Evolutionary conservation across 2,888 invertebrate species (phyloP).

Genomic region (Scaptomyza parva): DNA sequence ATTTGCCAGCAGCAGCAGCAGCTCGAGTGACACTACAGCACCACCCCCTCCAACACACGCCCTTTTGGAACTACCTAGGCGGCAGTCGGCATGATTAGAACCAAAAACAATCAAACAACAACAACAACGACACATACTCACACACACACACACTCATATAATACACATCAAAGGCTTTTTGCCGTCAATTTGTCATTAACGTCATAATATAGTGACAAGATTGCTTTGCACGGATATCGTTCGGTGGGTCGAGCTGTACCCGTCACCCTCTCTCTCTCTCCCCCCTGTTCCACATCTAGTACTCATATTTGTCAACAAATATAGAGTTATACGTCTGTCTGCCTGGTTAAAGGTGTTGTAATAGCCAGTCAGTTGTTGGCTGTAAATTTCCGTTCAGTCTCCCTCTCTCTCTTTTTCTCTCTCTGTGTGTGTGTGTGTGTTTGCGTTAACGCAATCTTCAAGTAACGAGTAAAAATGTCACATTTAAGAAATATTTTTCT

Average conservation of each 20-base stretch:
- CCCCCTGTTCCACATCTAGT: slow-evolving; percentile 21
- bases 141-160: slow-evolving; percentile 12
- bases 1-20: slow-evolving; percentile 68
- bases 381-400: slow-evolving; percentile 72
- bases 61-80: slow-evolving; percentile 68
- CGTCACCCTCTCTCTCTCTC: neutral
- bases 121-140: slow-evolving; percentile 27
- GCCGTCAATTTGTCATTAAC: slow-evolving; percentile 85
- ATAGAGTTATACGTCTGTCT: slow-evolving; percentile 69
- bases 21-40: slow-evolving; percentile 15
- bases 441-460: slow-evolving; percentile 48
- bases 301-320: slow-evolving; percentile 71
- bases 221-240: slow-evolving; percentile 79
- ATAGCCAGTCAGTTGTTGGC: slow-evolving; percentile 58
- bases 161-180: slow-evolving; percentile 81
- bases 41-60: neutral
- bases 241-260: slow-evolving; percentile 13
- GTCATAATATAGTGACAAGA: slow-evolving; percentile 83
- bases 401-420: slow-evolving; percentile 12
- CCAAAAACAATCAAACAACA: slow-evolving; percentile 82
- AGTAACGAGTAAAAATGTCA: slow-evolving; percentile 60
- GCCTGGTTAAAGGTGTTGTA: slow-evolving; percentile 70
- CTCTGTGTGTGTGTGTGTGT: too few relatives aligned
- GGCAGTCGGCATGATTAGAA: slow-evolving; percentile 83
- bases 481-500: slow-evolving; percentile 58